Evolutionary conservation across 1,140 invertebrate species (phyloP).

Genomic region (Xylocopa sonorina): DNA sequence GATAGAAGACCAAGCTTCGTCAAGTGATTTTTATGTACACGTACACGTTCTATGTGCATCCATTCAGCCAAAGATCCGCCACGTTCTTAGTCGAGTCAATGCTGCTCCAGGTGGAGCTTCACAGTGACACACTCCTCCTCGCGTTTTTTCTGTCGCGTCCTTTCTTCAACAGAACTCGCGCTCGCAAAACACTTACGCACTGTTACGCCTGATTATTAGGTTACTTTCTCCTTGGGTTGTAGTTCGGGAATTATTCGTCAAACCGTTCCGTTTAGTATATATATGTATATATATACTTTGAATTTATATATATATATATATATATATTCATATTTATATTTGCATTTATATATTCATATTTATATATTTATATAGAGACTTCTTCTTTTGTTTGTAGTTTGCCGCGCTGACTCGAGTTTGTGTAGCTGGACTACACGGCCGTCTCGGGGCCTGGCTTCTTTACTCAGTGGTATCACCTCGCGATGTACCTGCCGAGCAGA

Average conservation of each 20-base stretch:
- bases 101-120: background rate
- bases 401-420: conserved; percentile 5
- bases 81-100: background rate
- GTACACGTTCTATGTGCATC: conserved; percentile 50
- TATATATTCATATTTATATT: conserved; percentile 13
- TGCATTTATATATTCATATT: conserved; percentile 23
- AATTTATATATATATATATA: conserved; percentile 8
- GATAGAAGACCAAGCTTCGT: background rate
- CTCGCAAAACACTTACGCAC: conserved; percentile 47
- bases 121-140: background rate
- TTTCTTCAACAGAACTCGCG: background rate
- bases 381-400: conserved; percentile 3
- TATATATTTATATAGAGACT: conserved; percentile 43
- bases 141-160: background rate
- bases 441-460: conserved; percentile 51
- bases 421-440: conserved; percentile 65
- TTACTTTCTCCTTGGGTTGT: conserved; percentile 36
- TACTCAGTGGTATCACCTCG: conserved; percentile 76
- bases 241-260: background rate
- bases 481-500: conserved; percentile 68
- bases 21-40: conserved; percentile 54
- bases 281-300: conserved; percentile 23
- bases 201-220: conserved; percentile 60
- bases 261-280: conserved; percentile 16
- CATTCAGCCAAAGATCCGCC: conserved; percentile 36